Evolutionary conservation across 2,113 vertebrate genomes (phyloP).

Genomic region (Salvator merianae): DNA sequence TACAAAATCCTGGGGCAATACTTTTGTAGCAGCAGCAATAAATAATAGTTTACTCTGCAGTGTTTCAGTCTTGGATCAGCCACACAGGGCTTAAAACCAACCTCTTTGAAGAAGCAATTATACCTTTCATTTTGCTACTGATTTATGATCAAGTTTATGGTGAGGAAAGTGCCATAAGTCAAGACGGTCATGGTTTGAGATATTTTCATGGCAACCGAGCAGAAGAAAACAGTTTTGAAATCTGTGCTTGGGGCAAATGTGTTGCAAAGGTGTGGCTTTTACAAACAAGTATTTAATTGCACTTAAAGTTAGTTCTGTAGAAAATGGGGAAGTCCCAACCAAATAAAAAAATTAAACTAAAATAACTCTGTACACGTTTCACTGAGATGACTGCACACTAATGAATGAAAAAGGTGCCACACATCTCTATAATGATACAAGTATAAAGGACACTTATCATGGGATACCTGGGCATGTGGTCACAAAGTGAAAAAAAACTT

Average conservation of each 20-base stretch:
- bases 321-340: background rate
- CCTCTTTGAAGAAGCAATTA: background rate
- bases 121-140: constrained; percentile 32
- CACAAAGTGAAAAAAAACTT: no score
- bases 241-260: background rate
- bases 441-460: background rate
- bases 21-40: constrained; percentile 37
- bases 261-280: background rate
- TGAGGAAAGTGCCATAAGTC: constrained; percentile 2
- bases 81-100: background rate
- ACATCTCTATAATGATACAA: no score
- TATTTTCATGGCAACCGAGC: constrained; percentile 23
- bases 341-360: background rate
- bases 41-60: constrained; percentile 42
- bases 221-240: background rate
- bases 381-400: background rate
- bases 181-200: constrained; percentile 9
- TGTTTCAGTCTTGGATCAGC: constrained; percentile 43
- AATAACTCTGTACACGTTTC: background rate
- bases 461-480: background rate
- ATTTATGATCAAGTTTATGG: constrained; percentile 16
- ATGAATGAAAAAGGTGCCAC: background rate
- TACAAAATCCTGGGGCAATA: constrained; percentile 52
- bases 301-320: background rate
- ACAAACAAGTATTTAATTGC: background rate